Base-by-base conservation (phyloP, 1,140 invertebrate genomes). In the Pissodes strobi region DNA sequence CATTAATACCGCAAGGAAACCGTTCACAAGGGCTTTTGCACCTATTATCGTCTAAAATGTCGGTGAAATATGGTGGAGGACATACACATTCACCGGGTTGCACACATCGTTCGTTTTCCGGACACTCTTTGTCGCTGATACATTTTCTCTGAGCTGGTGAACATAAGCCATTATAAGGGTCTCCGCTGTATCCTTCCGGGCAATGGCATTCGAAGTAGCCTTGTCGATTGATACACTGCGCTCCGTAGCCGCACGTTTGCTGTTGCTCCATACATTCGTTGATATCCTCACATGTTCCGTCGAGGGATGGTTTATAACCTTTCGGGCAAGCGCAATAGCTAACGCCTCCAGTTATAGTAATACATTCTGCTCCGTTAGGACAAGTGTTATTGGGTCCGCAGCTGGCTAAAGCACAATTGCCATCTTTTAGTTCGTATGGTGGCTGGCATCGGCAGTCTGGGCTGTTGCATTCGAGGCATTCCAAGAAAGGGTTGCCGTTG, bases 21-120 rank as follows among this genome's bases (percentile, higher is more conserved):
- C 91, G 83, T 75, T 93, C 90, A 74, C 91, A 93, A 3, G 91
- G 92, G 83, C 88, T 94, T 80, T 93, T 94, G 77, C 93, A 95
- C 72, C 89, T 87, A 74, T 92, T 90, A 34, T 87, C 87, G 74
- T 93, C 89, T 21, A 84, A 79, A 12, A 86, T 83, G 76, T 94
- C 92, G 17, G 89, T 86, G 76, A 91, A 94, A 78, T 89, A 95
- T 0, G 92, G 93, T 15, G 92, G 91, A 19, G 90, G 91, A 76
- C 92, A 95, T 1, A 94, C 84, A 74, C 93, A 95, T 79, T 93
- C 88, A 1, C 92, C 93, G 0, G 92, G 92, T 75, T 94, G 90
- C 9, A 94, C 87, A 76, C 94, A 97, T 79, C 93, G 90, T 78
- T 95, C 92, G 75, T 95, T 95, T 0, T 86, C 74, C 43, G 85